Evolutionary conservation across 2,797 vertebrate genomes (phyloP), one percentile per base, ranked within the genome.

Genomic region (Eurystomus glaucurus): DNA sequence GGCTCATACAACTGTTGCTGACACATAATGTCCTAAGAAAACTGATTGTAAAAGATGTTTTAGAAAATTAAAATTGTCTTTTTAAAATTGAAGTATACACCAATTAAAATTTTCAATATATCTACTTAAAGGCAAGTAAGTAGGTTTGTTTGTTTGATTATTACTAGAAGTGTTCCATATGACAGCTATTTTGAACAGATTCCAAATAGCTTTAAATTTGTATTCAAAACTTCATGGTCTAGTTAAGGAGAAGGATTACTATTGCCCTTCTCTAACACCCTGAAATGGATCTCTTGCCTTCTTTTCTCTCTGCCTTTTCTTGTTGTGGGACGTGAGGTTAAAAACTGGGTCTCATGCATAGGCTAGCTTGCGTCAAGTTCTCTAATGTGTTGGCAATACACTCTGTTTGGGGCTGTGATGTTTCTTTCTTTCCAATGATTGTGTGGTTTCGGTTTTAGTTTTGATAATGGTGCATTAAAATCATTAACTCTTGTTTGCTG

Each of bases 381-480:
- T 93, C 54, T 82, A 62, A 72, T 35, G 18, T 69, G 13, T 41
- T 86, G 20, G 18, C 9, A 82, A 66, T 35, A 18, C 19, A 6
- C 13, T 79, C 46, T 70, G 18, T 4, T 90, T 74, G 25, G 10
- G 26, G 4, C 6, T 62, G 13, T 35, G 26, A 64, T 51, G 4
- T 19, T 92, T 75, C 37, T 74, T 74, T 71, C 41, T 66, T 76
- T 55, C 31, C 31, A 71, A 75, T 43, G 20, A 10, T 57, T 77
- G 4, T 61, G 8, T 62, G 29, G 11, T 69, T 82, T 23, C 14
- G 2, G 3, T 9, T 65, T 78, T 46, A 15, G 0, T 1, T 4
- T 7, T 68, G 25, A 45, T 74, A 82, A 91, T 26, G 16, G 51
- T 74, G 18, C 60, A 87, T 89, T 95, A 91, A 88, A 95, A 92